These are phyloP conservation scores for Lasioglossum oenotherae DNA, from an alignment of 2,888 invertebrate species.

Conservation along the genomic window DNA sequence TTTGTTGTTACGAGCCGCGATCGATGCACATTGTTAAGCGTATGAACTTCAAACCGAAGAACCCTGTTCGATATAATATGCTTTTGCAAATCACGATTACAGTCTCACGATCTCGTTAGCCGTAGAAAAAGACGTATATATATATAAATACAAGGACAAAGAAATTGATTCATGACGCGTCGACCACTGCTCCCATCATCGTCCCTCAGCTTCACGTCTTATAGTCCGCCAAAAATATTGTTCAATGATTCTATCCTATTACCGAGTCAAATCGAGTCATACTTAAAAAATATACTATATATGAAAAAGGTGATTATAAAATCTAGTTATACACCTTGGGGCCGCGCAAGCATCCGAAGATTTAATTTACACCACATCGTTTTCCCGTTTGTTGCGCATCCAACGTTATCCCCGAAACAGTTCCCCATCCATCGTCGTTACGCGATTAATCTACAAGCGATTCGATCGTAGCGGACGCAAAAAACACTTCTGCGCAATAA, in stretches of 20 bases:
- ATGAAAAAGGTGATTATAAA: constrained; percentile 80
- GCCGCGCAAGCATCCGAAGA: constrained; percentile 65
- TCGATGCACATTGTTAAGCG: constrained; percentile 66
- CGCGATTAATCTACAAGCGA: constrained; percentile 56
- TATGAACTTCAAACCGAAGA: constrained; percentile 71
- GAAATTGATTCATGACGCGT: constrained; percentile 53
- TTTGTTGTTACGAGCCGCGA: constrained; percentile 53
- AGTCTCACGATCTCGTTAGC: constrained; percentile 73
- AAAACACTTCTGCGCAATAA: constrained; percentile 23
- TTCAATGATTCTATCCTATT: constrained; percentile 50
- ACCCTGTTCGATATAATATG: constrained; percentile 78
- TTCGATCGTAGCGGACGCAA: constrained; percentile 30
- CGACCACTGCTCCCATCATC: constrained; percentile 12
- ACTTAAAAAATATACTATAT: constrained; percentile 78
- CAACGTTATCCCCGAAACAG: constrained; percentile 22
- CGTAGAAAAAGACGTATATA: constrained; percentile 68
- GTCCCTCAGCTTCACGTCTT: constrained; percentile 43
- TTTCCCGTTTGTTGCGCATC: constrained; percentile 10
- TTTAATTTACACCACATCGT: constrained; percentile 62
- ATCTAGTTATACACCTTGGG: constrained; percentile 74
- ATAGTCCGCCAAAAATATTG: constrained; percentile 55
- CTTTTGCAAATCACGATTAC: constrained; percentile 67
- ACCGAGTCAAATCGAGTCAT: constrained; percentile 64
- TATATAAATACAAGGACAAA: constrained; percentile 63
- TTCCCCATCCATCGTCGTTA: constrained; percentile 41